Conservation (phyloP, 2,888 invertebrate genomes). For the Mechanitis mazaeus region DNA sequence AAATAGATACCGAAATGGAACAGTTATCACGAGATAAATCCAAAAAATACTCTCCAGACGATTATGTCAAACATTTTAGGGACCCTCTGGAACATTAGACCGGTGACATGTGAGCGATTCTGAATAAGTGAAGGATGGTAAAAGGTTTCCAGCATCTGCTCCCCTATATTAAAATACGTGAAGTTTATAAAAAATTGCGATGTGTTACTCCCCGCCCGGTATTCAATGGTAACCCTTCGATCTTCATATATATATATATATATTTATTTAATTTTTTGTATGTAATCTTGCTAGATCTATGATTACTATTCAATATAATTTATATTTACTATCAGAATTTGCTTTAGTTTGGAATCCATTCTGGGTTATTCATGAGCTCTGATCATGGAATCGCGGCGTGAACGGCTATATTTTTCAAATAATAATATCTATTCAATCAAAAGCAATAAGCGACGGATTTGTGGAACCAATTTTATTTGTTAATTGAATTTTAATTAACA, state of each 20-base stretch:
- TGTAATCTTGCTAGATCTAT: no score
- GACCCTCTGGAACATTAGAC: slow-evolving; percentile 43
- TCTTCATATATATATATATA: slow-evolving; percentile 2
- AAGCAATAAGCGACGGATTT: not conserved
- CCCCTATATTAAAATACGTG: slow-evolving; percentile 58
- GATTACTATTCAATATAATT: no score
- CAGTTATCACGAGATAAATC: slow-evolving; percentile 13
- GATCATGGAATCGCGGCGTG: no score
- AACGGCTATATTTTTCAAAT: not conserved
- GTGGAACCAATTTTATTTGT: slow-evolving; percentile 10
- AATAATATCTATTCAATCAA: not conserved
- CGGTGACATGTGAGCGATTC: slow-evolving; percentile 40
- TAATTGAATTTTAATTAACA: slow-evolving; percentile 11
- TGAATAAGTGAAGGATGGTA: slow-evolving; percentile 45
- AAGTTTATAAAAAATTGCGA: slow-evolving; percentile 53
- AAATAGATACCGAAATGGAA: slow-evolving; percentile 11
- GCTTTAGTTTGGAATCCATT: no score
- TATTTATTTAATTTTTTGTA: no score
- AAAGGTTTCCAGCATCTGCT: slow-evolving; percentile 67
- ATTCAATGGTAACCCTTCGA: slow-evolving; percentile 18
- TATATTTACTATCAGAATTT: no score
- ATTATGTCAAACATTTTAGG: slow-evolving; percentile 44
- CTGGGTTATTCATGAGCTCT: no score
- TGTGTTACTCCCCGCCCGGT: slow-evolving; percentile 17
- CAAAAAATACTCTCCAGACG: slow-evolving; percentile 35